A percentile compares a stretch with the other conserved stretches of the same genome.
These are phyloP conservation scores for Apotomis turbidana DNA, from an alignment of 2,888 invertebrate genomes.

Conservation along the genomic window DNA sequence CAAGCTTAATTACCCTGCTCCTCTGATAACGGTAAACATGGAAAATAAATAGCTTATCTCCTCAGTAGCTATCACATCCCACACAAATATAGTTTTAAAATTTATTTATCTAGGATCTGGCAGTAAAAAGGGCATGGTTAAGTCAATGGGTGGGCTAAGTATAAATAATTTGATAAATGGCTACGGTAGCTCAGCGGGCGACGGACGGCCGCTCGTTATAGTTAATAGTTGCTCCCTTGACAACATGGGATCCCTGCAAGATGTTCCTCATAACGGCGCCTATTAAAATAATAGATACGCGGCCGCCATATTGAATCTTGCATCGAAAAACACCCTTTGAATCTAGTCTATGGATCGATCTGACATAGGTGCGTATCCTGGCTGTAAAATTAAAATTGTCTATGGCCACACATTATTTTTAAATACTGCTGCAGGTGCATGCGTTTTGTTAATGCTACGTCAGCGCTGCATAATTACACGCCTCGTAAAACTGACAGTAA, in stretches of 20 bases:
- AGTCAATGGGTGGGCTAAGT: conserved; percentile 49
- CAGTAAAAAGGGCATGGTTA: conserved; percentile 37
- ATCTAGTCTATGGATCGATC: conserved; percentile 13
- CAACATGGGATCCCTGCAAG: conserved; percentile 36
- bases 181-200: conserved; percentile 70
- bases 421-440: conserved; percentile 6
- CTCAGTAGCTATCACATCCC: conserved; percentile 25
- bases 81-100: conserved; percentile 11
- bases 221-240: conserved; percentile 45
- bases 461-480: conserved; percentile 12
- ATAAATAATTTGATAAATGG: conserved; percentile 77
- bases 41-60: conserved; percentile 27
- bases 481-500: background rate
- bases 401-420: background rate
- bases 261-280: conserved; percentile 35
- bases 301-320: conserved; percentile 19
- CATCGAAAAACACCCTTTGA: conserved; percentile 18
- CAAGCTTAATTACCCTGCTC: conserved; percentile 12
- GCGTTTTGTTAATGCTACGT: conserved; percentile 13
- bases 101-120: conserved; percentile 22
- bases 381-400: background rate
- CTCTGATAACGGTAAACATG: conserved; percentile 18
- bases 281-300: conserved; percentile 31
- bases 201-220: conserved; percentile 58
- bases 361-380: background rate